phyloP scores from a whole-genome alignment of 2,888 invertebrate species.

The Myopa tessellatipennis region DNA sequence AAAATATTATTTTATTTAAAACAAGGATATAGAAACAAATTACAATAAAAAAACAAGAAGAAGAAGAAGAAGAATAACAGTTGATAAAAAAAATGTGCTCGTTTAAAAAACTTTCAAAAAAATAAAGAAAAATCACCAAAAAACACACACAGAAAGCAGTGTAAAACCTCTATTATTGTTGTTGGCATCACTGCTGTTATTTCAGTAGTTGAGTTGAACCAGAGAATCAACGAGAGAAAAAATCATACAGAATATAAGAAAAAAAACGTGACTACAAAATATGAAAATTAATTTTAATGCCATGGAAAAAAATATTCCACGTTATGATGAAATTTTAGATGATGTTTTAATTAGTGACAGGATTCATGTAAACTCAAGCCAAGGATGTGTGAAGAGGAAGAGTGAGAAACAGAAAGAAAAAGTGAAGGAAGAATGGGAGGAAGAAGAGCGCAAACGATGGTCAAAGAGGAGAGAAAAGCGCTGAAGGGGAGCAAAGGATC shows the following conservation, averaged over 20 bases:
- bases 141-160: neutral
- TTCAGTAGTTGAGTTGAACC: slow-evolving; percentile 44
- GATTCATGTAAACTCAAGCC: neutral
- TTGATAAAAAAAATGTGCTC: neutral
- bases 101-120: too few relatives aligned
- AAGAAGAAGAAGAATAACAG: neutral
- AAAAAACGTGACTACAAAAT: slow-evolving; percentile 38
- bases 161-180: slow-evolving; percentile 40
- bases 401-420: neutral
- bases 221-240: neutral
- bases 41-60: neutral
- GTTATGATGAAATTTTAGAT: slow-evolving; percentile 55
- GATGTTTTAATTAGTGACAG: slow-evolving; percentile 42
- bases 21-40: slow-evolving; percentile 17
- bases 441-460: neutral
- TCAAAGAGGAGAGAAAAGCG: neutral
- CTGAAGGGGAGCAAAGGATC: too few relatives aligned
- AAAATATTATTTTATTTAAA: slow-evolving; percentile 44
- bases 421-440: neutral
- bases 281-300: slow-evolving; percentile 63
- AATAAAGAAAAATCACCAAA: neutral
- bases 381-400: neutral
- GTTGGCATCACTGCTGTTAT: slow-evolving; percentile 39
- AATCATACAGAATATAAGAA: slow-evolving; percentile 47
- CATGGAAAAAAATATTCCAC: slow-evolving; percentile 41